phyloP scores from a whole-genome alignment of 2,888 invertebrate genomes.

The Teleiodes luculella region DNA sequence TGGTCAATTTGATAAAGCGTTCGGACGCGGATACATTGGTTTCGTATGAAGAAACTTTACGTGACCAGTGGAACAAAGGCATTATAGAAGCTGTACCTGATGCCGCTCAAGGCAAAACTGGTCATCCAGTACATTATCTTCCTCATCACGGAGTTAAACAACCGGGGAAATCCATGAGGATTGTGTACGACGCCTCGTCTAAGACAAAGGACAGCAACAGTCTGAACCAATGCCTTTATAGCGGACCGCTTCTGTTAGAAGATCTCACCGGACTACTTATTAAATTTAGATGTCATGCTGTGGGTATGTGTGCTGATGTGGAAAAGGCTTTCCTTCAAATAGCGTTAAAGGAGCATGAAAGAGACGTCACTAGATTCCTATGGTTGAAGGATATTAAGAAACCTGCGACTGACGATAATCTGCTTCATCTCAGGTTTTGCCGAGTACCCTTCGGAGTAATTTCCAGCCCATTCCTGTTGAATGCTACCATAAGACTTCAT shows the following conservation, averaged over 20 bases:
- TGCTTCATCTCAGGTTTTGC: constrained; percentile 11
- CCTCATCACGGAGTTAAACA: constrained; percentile 13
- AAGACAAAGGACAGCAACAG: constrained; percentile 14
- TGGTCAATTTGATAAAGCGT: constrained; percentile 4
- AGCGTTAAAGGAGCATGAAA: not conserved
- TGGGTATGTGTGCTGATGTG: not conserved
- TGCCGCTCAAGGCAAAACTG: not conserved
- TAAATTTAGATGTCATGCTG: constrained; percentile 13
- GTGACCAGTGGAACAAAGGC: not conserved
- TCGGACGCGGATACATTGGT: not conserved
- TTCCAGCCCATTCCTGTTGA: constrained; percentile 17
- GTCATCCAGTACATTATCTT: constrained; percentile 13
- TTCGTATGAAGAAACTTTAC: constrained; percentile 11
- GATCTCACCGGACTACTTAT: constrained; percentile 19
- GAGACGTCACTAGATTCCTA: not conserved
- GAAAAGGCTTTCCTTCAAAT: not conserved
- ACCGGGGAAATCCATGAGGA: constrained; percentile 8
- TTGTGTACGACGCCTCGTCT: constrained; percentile 17
- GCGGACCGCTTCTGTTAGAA: constrained; percentile 15
- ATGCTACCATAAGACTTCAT: constrained; percentile 16
- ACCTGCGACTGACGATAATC: constrained; percentile 4
- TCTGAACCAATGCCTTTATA: constrained; percentile 18
- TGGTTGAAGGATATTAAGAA: constrained; percentile 1
- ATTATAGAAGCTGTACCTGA: constrained; percentile 9
- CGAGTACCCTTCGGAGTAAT: constrained; percentile 17